These are phyloP conservation scores for Scelioninae gen. 1 DNA, from an alignment of 2,888 invertebrate species.

Conservation along the genomic window DNA sequence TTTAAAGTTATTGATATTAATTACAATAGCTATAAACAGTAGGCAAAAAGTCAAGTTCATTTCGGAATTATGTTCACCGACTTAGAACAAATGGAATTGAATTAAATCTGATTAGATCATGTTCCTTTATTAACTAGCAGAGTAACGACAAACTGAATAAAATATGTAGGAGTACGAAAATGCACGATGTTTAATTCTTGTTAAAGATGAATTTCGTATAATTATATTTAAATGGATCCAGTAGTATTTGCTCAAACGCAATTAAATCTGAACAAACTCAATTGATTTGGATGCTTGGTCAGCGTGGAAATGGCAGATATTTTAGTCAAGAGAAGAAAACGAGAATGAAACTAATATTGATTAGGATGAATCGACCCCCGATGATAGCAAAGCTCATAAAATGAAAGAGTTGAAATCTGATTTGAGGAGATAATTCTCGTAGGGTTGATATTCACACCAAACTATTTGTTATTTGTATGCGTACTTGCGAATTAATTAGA, in stretches of 20 bases:
- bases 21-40: too few relatives aligned
- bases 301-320: background rate
- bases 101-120: background rate
- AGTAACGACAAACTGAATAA: background rate
- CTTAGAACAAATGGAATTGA: background rate
- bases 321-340: background rate
- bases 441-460: background rate
- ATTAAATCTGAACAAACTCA: conserved; percentile 19
- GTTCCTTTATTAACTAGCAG: background rate
- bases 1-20: too few relatives aligned
- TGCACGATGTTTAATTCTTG: background rate
- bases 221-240: background rate
- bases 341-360: conserved; percentile 5
- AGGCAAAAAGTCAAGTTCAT: too few relatives aligned
- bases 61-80: too few relatives aligned
- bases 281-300: conserved; percentile 6
- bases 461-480: conserved; percentile 23
- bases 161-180: background rate
- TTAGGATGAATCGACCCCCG: background rate
- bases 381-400: background rate
- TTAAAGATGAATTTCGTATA: background rate
- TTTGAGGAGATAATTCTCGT: conserved; percentile 7
- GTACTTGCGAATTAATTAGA: conserved; percentile 27
- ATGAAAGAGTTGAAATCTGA: background rate
- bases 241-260: background rate